Percentiles rank a stretch among this genome's conserved stretches.
Evolutionary conservation across 2,888 invertebrate species (phyloP).

Genomic region (Seira musarum): DNA sequence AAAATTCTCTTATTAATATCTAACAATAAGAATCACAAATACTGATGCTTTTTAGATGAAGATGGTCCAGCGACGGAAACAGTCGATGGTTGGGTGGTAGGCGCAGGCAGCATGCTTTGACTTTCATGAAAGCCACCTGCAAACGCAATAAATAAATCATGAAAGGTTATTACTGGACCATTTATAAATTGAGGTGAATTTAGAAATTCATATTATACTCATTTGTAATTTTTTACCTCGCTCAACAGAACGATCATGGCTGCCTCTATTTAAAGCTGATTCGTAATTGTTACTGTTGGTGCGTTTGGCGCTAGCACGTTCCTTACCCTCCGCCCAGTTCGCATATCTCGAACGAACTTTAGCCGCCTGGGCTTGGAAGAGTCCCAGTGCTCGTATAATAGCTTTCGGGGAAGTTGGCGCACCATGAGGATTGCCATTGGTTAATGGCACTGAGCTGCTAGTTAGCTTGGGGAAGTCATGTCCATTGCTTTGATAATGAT

Average conservation of each 20-base stretch:
- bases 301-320: constrained; percentile 44
- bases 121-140: constrained; percentile 28
- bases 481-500: constrained; percentile 20
- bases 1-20: too few species aligned
- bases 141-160: too few species aligned
- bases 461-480: constrained; percentile 25
- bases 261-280: constrained; percentile 27
- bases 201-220: too few species aligned
- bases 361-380: constrained; percentile 69
- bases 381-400: constrained; percentile 66
- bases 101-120: neutral
- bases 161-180: too few species aligned
- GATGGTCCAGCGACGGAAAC: constrained; percentile 33
- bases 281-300: constrained; percentile 5
- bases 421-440: constrained; percentile 21
- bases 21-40: constrained; percentile 59
- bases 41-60: constrained; percentile 61
- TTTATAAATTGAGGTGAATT: too few species aligned
- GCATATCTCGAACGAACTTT: constrained; percentile 66
- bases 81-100: neutral
- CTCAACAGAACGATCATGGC: constrained; percentile 30
- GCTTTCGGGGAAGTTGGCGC: constrained; percentile 65
- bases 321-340: constrained; percentile 65
- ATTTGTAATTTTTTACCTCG: constrained; percentile 36
- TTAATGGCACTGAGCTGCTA: constrained; percentile 25